phyloP scores from a whole-genome alignment of 2,888 invertebrate genomes.

The Bellardia bayeri region DNA sequence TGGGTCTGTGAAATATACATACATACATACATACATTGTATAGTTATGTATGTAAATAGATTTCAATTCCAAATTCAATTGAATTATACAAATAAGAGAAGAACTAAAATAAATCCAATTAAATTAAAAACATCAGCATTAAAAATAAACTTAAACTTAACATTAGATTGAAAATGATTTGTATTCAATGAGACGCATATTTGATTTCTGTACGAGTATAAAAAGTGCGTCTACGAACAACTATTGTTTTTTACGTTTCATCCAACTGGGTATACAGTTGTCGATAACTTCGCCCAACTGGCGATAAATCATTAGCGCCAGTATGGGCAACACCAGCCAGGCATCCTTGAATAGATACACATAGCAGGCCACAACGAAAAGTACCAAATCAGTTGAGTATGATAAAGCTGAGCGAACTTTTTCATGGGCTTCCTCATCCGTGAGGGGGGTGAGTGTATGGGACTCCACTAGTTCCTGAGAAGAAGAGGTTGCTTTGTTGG shows the following conservation, averaged over 20 bases:
- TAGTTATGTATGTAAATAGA: too few relatives aligned
- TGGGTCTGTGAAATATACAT: background rate
- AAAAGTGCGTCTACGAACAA: conserved; percentile 39
- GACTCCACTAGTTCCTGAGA: conserved; percentile 83
- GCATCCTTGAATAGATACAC: conserved; percentile 92
- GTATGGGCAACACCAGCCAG: conserved; percentile 91
- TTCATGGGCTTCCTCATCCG: conserved; percentile 86
- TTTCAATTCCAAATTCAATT: background rate
- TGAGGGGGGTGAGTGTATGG: conserved; percentile 39
- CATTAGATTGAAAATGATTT: conserved; percentile 40
- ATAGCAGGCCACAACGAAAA: conserved; percentile 91
- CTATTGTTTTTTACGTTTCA: conserved; percentile 83
- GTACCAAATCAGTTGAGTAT: conserved; percentile 90
- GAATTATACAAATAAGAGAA: conserved; percentile 20
- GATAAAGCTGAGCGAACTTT: conserved; percentile 89
- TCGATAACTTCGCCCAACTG: conserved; percentile 89
- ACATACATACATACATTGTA: too few relatives aligned
- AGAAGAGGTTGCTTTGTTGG: conserved; percentile 79
- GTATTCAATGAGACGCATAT: conserved; percentile 19
- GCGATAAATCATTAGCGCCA: conserved; percentile 90
- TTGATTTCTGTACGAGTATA: conserved; percentile 32
- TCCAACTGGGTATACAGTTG: conserved; percentile 86
- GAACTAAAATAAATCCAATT: conserved; percentile 35
- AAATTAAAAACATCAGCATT: conserved; percentile 40
- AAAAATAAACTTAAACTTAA: conserved; percentile 52